Percentiles rank a stretch among this genome's conserved stretches.
Evolutionary conservation across 2,888 invertebrate genomes (phyloP).

Genomic region (Cephalotes varians): DNA sequence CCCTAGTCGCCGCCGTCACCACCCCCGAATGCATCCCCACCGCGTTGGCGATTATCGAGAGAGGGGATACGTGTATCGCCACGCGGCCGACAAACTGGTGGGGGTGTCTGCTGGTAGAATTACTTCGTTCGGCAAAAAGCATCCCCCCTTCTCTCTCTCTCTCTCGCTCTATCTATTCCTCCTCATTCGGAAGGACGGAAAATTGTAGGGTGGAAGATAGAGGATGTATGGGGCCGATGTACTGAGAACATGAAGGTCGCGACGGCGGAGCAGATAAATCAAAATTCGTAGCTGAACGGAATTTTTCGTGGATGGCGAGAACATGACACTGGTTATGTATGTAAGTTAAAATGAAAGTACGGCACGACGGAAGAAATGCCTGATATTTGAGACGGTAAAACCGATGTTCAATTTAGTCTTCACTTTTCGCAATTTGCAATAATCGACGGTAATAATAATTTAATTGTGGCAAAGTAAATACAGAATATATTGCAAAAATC

Average conservation of each 20-base stretch:
- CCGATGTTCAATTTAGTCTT: not conserved
- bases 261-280: constrained; percentile 55
- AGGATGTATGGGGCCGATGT: constrained; percentile 46
- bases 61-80: constrained; percentile 74
- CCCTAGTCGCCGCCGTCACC: constrained; percentile 39
- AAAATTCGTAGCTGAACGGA: constrained; percentile 57
- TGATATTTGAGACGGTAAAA: not conserved
- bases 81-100: constrained; percentile 77
- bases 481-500: not conserved
- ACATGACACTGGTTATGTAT: constrained; percentile 12
- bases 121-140: constrained; percentile 77
- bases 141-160: constrained; percentile 18
- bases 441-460: not conserved
- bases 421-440: not conserved
- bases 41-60: constrained; percentile 48
- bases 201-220: constrained; percentile 48
- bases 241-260: constrained; percentile 43
- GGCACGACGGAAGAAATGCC: not conserved
- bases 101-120: constrained; percentile 80
- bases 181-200: constrained; percentile 44
- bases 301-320: constrained; percentile 50
- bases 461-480: not conserved
- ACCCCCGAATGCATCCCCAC: constrained; percentile 61
- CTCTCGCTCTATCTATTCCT: not conserved
- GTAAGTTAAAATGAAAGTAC: not conserved